phyloP scores from a whole-genome alignment of 35 echinoderm and acorn worm genomes.

The Diadema setosum region DNA sequence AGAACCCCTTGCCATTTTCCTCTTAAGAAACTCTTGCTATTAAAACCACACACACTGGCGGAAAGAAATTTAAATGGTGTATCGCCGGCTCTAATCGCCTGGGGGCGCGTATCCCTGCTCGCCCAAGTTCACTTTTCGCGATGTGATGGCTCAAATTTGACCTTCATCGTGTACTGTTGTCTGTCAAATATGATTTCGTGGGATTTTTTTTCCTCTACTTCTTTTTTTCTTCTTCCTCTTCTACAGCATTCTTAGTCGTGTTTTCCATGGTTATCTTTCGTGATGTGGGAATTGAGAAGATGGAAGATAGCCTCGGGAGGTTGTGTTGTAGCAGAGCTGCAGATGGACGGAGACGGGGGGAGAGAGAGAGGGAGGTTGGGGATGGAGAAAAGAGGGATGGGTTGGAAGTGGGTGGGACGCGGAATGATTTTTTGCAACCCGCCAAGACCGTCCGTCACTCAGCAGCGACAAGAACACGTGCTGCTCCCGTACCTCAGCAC shows the following conservation, averaged over 20 bases:
- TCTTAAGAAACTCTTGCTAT: neutral
- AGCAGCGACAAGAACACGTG: neutral
- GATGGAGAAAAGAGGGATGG: neutral
- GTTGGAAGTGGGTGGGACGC: too few relatives aligned
- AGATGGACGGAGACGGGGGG: neutral
- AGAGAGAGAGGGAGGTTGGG: neutral
- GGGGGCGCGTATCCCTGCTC: neutral
- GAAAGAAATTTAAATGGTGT: slow-evolving; percentile 29
- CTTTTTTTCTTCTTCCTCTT: neutral
- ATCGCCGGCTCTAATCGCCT: slow-evolving; percentile 5
- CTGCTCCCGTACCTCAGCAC: neutral
- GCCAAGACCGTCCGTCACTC: neutral
- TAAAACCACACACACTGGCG: slow-evolving; percentile 31
- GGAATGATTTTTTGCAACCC: too few relatives aligned
- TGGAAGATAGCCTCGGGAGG: neutral
- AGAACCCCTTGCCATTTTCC: neutral
- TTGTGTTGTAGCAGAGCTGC: neutral
- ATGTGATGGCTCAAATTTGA: neutral
- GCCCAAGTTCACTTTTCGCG: neutral
- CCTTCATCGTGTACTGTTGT: slow-evolving; percentile 18
- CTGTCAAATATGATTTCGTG: slow-evolving; percentile 23
- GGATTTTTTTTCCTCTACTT: neutral
- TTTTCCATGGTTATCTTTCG: neutral
- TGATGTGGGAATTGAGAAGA: slow-evolving; percentile 19
- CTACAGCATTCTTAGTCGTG: too few relatives aligned